phyloP scores from a whole-genome alignment of 2,888 invertebrate genomes.

The Chesias legatella region DNA sequence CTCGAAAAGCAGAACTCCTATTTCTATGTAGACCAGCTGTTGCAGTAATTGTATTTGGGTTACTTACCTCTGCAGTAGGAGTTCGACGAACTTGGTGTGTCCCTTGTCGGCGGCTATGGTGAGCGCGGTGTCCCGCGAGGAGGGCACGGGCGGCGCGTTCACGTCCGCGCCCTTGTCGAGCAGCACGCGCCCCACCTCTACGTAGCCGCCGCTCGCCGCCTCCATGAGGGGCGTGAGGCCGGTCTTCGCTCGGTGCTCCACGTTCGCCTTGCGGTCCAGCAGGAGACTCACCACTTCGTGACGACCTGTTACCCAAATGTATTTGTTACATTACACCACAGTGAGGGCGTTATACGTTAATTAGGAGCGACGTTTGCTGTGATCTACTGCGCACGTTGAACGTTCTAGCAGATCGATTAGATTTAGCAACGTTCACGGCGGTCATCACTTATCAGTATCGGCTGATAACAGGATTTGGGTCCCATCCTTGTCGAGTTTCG shows the following conservation, averaged over 20 bases:
- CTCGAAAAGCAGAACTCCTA: no score
- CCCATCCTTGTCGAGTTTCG: no score
- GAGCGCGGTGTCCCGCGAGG: slow-evolving; percentile 97
- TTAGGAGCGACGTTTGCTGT: no score
- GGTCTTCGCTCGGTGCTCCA: slow-evolving; percentile 99
- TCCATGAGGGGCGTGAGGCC: slow-evolving; percentile 99
- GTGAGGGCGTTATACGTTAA: no score
- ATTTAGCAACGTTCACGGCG: no score
- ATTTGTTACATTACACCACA: no score
- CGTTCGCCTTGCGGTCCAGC: slow-evolving; percentile 97
- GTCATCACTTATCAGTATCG: no score
- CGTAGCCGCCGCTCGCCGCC: slow-evolving; percentile 99
- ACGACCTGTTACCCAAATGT: slow-evolving; percentile 80
- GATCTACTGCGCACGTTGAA: no score
- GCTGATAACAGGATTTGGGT: no score
- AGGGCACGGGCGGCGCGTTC: slow-evolving; percentile 98
- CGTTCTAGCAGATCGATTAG: no score
- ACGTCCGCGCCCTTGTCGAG: slow-evolving; percentile 98
- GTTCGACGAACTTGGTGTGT: slow-evolving; percentile 94
- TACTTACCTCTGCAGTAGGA: slow-evolving; percentile 84
- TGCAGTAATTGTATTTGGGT: no score
- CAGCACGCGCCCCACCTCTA: slow-evolving; percentile 97
- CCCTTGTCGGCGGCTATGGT: slow-evolving; percentile 99
- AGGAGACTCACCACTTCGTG: slow-evolving; percentile 98
- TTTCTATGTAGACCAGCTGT: no score